phyloP scores from a whole-genome alignment of 2,888 invertebrate species.

The Alcis repandata region DNA sequence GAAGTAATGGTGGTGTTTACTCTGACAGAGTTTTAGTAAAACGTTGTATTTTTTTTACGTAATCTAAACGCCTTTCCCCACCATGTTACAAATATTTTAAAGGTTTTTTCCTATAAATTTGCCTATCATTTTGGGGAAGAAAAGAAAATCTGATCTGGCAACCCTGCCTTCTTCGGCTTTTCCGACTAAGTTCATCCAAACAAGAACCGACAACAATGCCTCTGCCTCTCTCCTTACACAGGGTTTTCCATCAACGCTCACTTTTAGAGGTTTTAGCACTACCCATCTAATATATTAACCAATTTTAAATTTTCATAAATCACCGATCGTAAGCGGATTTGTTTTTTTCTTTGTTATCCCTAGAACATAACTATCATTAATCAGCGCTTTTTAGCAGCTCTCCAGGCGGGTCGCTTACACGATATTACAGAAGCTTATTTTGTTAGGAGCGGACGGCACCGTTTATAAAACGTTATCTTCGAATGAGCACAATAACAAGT shows the following conservation, averaged over 20 bases:
- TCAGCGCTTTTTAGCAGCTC: conserved; percentile 73
- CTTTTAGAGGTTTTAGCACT: conserved; percentile 20
- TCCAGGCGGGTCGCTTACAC: conserved; percentile 75
- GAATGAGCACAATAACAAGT: conserved; percentile 85
- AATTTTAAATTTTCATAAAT: conserved; percentile 43
- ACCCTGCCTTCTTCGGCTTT: no score
- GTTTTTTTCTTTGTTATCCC: conserved; percentile 32
- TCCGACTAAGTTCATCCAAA: conserved; percentile 12
- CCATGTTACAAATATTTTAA: no score
- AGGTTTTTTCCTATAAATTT: no score
- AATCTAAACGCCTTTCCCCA: no score
- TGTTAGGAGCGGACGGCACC: conserved; percentile 83
- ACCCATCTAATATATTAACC: conserved; percentile 20
- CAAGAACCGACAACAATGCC: conserved; percentile 11
- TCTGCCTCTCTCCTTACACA: conserved; percentile 2
- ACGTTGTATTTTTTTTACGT: no score
- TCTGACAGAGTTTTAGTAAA: no score
- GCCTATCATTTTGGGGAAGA: no score
- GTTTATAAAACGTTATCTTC: conserved; percentile 86
- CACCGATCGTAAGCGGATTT: conserved; percentile 55
- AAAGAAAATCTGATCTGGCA: no score
- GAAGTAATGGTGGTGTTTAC: no score
- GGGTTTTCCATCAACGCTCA: conserved; percentile 23
- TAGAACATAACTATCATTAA: conserved; percentile 66
- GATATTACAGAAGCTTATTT: conserved; percentile 84